Base-by-base conservation (phyloP, 2,797 vertebrate species). In the Hydrocynus forskahlii region DNA sequence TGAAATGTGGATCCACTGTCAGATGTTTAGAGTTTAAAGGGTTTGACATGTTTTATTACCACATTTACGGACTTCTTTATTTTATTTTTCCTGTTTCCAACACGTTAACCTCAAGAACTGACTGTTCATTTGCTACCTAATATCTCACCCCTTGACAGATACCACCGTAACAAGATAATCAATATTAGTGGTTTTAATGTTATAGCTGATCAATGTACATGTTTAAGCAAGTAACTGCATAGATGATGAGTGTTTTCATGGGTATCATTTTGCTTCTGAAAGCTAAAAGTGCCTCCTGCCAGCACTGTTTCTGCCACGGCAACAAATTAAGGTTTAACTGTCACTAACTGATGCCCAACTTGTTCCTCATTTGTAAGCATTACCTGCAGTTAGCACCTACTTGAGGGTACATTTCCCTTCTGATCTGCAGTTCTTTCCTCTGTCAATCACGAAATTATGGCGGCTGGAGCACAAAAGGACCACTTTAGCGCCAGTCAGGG, bases 401-500 rank as follows among this genome's bases (percentile, higher is more conserved):
- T 93, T 89, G 89, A 86, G 88, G 86, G 88, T 88, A 64, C 86
- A 88, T 88, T 89, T 88, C 84, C 88, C 84, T 83, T 77, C 73
- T 85, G 79, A 84, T 84, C 75, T 70, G 81, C 79, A 35, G 68
- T 80, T 83, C 70, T 75, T 77, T 82, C 83, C 87, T 90, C 88
- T 89, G 88, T 93, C 92, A 91, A 86, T 89, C 89, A 86, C 79
- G 83, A 82, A 91, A 83, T 88, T 88, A 91, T 84, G 88, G 88
- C 87, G 89, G 88, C 90, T 76, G 81, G 90, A 89, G 90, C 91
- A 92, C 90, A 92, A 93, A 94, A 91, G 89, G 87, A 86, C 85
- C 91, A 91, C 93, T 94, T 93, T 88, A 89, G 84, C 75, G 81
- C 88, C 88, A 92, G 92, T 92, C 90, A 84, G 90, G 90, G 93